Percentiles rank a stretch among this genome's conserved stretches.
Evolutionary conservation across 2,113 vertebrate species (phyloP).

Genomic region (Haliaeetus leucogaster): DNA sequence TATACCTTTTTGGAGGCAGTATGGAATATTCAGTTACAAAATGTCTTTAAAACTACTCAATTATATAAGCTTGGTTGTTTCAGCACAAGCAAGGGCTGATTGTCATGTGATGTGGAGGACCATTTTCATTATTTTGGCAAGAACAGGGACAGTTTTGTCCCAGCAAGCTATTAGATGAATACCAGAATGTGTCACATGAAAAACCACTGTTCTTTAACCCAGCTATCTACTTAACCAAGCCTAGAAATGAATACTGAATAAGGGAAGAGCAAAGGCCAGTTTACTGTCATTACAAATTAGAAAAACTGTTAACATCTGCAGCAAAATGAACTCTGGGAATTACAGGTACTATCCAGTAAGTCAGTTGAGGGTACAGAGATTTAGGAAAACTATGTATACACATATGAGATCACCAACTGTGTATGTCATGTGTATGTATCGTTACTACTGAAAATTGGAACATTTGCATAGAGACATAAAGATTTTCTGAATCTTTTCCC

Average conservation of each 20-base stretch:
- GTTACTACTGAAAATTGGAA: neutral
- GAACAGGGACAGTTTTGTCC: slow-evolving; percentile 97
- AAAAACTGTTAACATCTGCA: slow-evolving; percentile 78
- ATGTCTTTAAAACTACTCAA: slow-evolving; percentile 46
- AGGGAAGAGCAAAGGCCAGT: slow-evolving; percentile 79
- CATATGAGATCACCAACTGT: neutral
- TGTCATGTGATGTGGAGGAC: slow-evolving; percentile 90
- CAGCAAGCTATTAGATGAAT: slow-evolving; percentile 87
- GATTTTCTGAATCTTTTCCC: neutral
- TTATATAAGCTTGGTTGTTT: slow-evolving; percentile 67
- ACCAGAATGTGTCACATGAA: slow-evolving; percentile 89
- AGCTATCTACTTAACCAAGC: slow-evolving; percentile 77
- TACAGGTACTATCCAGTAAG: slow-evolving; percentile 67
- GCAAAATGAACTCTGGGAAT: slow-evolving; percentile 67
- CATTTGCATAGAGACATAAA: neutral
- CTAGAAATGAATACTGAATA: slow-evolving; percentile 79
- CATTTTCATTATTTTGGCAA: slow-evolving; percentile 82
- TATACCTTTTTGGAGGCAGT: neutral
- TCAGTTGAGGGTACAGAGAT: slow-evolving; percentile 3
- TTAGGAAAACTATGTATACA: neutral
- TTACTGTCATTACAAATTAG: slow-evolving; percentile 78
- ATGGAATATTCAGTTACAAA: neutral
- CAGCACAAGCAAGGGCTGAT: slow-evolving; percentile 78
- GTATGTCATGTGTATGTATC: neutral
- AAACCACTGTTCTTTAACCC: slow-evolving; percentile 83